Base-by-base conservation (phyloP, 2,797 vertebrate genomes). In the Naso thynnoides region DNA sequence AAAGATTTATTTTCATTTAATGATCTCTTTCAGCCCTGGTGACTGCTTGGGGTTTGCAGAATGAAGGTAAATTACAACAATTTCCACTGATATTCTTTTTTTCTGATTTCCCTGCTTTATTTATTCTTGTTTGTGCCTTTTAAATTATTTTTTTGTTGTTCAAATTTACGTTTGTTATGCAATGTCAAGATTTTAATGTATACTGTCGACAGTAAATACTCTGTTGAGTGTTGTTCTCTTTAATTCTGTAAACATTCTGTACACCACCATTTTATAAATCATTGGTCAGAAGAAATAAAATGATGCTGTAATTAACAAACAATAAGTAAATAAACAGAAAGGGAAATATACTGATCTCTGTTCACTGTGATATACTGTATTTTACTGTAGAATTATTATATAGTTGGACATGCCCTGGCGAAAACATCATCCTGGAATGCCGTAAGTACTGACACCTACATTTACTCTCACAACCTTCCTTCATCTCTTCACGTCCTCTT, bases 1-100 rank as follows among this genome's bases (percentile, higher is more conserved):
- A 14, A 42, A 9, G 6, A 15, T 10, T 15, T 10, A 0, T 15
- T 26, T 16, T 5, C 3, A 31, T 54, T 13, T 38, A 50, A 27
- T 24, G 1, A n/a, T 54, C 1, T 61, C 8, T 68, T 61, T 49
- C 2, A 61, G 72, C 60, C n/a, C 16, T 75, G 56, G 56, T 42
- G 39, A 49, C 29, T 8, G 26, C 38, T 9, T 31, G 14, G 23
- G 47, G 16, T 18, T 48, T 33, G 41, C 18, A 31, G n/a, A n/a
- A 31, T 18, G n/a, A 41, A 0, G 49, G 63, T 67, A 68, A 41
- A 23, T 11, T 1, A 50, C n/a, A 29, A 14, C 15, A 56, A 3
- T 41, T 31, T 49, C 10, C 21, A 3, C 13, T 15, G 15, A 9
- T 3, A n/a, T 23, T 0, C n/a, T 14, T 24, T 6, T n/a, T 24